phyloP scores from a whole-genome alignment of 2,113 vertebrate species.

The Hippolais icterina region DNA sequence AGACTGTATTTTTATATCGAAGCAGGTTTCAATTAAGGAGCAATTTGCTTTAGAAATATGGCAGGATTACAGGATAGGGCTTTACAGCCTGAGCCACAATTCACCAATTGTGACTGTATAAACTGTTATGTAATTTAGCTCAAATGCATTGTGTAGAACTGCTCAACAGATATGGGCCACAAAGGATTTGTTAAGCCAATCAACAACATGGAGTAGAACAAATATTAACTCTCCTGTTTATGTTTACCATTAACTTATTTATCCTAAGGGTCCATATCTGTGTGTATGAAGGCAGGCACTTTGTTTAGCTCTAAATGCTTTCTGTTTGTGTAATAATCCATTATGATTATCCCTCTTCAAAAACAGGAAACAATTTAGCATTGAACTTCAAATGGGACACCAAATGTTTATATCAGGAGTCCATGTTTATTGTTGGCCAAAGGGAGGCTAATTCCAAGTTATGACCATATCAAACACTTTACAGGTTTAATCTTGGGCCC shows the following conservation, averaged over 20 bases:
- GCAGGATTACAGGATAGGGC: conserved; percentile 33
- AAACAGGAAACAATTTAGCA: conserved; percentile 30
- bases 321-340: conserved; percentile 43
- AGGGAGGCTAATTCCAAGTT: conserved; percentile 4
- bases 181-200: conserved; percentile 67
- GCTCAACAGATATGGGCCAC: conserved; percentile 37
- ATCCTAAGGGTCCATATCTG: conserved; percentile 67
- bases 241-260: conserved; percentile 68
- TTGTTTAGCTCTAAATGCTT: conserved; percentile 41
- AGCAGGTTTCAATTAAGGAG: conserved; percentile 65
- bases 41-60: conserved; percentile 65
- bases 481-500: not conserved
- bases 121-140: conserved; percentile 63
- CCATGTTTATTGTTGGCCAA: not conserved
- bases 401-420: not conserved
- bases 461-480: not conserved
- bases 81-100: conserved; percentile 45
- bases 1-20: conserved; percentile 24
- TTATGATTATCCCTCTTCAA: conserved; percentile 40
- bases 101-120: conserved; percentile 8
- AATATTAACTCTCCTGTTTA: conserved; percentile 66
- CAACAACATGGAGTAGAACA: conserved; percentile 52
- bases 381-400: not conserved
- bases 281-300: conserved; percentile 28
- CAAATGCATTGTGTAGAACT: conserved; percentile 29